These are phyloP conservation scores for Mellilla xanthometata DNA, from an alignment of 2,888 invertebrate species.

Conservation along the genomic window DNA sequence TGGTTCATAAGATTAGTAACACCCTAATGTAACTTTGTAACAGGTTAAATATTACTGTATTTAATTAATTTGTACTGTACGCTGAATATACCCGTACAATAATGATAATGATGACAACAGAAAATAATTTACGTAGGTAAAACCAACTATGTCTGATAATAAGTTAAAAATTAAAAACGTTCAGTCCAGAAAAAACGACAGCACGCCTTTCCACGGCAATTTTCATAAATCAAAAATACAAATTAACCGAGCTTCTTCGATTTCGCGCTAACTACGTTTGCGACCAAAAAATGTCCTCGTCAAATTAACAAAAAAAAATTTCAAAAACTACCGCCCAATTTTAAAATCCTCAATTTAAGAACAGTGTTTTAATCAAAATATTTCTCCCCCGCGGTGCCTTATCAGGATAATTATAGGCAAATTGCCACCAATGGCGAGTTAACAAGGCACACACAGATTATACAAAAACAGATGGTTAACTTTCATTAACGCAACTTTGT, in stretches of 20 bases:
- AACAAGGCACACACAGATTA: conserved; percentile 46
- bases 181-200: background rate
- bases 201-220: background rate
- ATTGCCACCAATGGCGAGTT: conserved; percentile 49
- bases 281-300: conserved; percentile 2
- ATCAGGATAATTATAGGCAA: conserved; percentile 70
- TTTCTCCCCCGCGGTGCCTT: conserved; percentile 51
- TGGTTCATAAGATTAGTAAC: no score
- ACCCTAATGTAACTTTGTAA: no score
- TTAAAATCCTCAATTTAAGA: conserved; percentile 26
- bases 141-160: no score
- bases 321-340: conserved; percentile 3
- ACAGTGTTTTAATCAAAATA: conserved; percentile 57
- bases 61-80: no score
- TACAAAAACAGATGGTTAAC: background rate
- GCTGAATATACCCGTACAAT: no score
- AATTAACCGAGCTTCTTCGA: background rate
- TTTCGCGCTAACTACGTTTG: conserved; percentile 2
- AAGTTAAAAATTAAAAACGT: no score
- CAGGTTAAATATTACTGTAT: no score
- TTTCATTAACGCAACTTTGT: no score
- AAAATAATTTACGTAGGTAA: no score
- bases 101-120: no score
- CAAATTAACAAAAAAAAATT: conserved; percentile 1
- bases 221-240: conserved; percentile 1